phyloP scores from a whole-genome alignment of 53 echinoderm and acorn worm species.

The Glandiceps talaboti region DNA sequence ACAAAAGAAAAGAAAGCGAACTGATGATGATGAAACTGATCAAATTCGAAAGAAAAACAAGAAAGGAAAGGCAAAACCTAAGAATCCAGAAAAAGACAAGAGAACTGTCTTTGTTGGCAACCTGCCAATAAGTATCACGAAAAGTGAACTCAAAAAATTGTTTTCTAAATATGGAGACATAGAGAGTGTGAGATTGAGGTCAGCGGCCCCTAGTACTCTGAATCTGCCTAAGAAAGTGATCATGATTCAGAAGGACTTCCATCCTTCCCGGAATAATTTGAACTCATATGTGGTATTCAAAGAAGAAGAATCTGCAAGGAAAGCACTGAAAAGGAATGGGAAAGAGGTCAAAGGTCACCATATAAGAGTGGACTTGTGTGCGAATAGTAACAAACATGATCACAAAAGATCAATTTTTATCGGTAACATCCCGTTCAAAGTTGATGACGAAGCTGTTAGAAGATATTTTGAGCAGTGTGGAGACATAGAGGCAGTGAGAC shows the following conservation, averaged over 20 bases:
- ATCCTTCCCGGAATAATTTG: constrained; percentile 42
- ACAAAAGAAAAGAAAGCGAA: neutral
- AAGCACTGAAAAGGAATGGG: constrained; percentile 68
- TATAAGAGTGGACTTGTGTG: constrained; percentile 28
- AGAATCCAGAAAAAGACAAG: neutral
- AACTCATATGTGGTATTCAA: constrained; percentile 70
- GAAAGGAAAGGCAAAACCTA: neutral
- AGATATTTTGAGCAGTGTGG: constrained; percentile 65
- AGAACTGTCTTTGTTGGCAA: constrained; percentile 84
- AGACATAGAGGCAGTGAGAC: constrained; percentile 45
- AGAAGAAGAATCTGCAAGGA: constrained; percentile 33
- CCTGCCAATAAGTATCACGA: constrained; percentile 35
- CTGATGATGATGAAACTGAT: neutral
- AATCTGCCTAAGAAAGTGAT: constrained; percentile 24
- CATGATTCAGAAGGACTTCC: constrained; percentile 46
- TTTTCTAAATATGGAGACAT: constrained; percentile 58
- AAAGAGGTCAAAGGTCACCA: constrained; percentile 34
- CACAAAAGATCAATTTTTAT: constrained; percentile 59
- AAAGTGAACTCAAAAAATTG: constrained; percentile 33
- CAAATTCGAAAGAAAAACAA: no score
- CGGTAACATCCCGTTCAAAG: constrained; percentile 64
- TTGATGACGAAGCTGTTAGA: constrained; percentile 45
- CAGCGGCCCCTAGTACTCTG: constrained; percentile 29
- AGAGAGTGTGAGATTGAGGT: constrained; percentile 57
- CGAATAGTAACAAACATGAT: constrained; percentile 20